Evolutionary conservation across 2,888 invertebrate species (phyloP).

Genomic region (Tyria jacobaeae): DNA sequence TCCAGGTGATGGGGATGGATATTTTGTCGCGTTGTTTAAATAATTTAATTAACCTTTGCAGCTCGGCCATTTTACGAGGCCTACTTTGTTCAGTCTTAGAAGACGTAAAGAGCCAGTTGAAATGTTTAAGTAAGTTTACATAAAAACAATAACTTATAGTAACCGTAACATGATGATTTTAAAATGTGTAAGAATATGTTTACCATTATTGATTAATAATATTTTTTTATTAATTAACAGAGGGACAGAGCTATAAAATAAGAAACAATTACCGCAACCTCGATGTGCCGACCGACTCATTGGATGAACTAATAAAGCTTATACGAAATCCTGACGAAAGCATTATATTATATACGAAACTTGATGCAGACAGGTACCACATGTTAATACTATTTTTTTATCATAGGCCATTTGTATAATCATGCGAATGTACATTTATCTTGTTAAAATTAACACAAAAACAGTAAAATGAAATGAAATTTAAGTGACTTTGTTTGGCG

Average conservation of each 20-base stretch:
- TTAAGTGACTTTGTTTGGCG: too few species aligned
- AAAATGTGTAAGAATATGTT: too few species aligned
- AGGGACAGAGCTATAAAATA: not conserved
- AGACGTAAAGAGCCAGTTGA: not conserved
- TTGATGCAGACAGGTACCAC: constrained; percentile 8
- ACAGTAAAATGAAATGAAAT: too few species aligned
- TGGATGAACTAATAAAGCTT: not conserved
- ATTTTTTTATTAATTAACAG: not conserved
- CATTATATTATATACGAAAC: not conserved
- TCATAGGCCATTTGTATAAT: not conserved
- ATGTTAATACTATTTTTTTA: not conserved
- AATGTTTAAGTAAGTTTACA: constrained; percentile 6
- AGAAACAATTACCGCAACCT: not conserved
- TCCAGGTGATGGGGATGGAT: too few species aligned
- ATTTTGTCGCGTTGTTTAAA: too few species aligned
- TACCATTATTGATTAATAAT: not conserved
- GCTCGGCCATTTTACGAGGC: not conserved
- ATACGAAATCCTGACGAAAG: not conserved
- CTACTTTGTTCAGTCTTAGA: not conserved
- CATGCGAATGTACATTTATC: too few species aligned
- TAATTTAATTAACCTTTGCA: not conserved
- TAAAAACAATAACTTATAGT: not conserved
- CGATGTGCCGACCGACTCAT: not conserved
- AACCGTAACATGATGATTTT: too few species aligned
- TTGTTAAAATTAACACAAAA: too few species aligned